phyloP scores from a whole-genome alignment of 1,140 invertebrate species.

The Phymastichus coffea region DNA sequence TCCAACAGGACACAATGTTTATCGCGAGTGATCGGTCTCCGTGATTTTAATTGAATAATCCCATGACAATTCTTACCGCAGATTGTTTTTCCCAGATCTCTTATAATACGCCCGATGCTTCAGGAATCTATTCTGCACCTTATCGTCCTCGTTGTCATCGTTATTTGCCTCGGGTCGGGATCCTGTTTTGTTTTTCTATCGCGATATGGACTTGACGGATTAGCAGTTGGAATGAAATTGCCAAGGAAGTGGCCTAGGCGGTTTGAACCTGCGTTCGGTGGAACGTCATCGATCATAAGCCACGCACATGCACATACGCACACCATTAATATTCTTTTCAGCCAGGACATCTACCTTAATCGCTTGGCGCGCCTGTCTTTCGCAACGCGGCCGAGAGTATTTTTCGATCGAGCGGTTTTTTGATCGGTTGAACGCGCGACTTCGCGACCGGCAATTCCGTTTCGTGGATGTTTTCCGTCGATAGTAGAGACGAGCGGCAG shows the following conservation, averaged over 20 bases:
- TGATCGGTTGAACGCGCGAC: too few species aligned
- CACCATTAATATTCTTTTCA: slow-evolving; percentile 21
- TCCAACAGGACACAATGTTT: too few species aligned
- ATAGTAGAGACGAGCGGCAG: too few species aligned
- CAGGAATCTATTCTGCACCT: neutral
- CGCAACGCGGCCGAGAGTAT: too few species aligned
- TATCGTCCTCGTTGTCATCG: neutral
- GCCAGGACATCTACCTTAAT: neutral
- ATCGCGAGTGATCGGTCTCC: too few species aligned
- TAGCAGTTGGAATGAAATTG: neutral
- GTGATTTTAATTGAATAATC: too few species aligned
- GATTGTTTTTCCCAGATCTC: slow-evolving; percentile 14
- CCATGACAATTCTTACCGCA: neutral
- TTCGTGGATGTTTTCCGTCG: too few species aligned
- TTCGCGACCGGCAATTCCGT: too few species aligned
- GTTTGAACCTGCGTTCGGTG: neutral
- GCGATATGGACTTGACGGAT: neutral
- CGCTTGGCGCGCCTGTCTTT: too few species aligned
- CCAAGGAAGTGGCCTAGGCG: neutral
- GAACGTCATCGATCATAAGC: slow-evolving; percentile 15
- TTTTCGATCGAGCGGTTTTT: too few species aligned
- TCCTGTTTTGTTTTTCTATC: slow-evolving; percentile 1
- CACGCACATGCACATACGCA: neutral
- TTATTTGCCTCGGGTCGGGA: neutral
- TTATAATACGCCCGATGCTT: neutral